Conservation (phyloP, 2,797 vertebrate species). For the Trachops cirrhosus region DNA sequence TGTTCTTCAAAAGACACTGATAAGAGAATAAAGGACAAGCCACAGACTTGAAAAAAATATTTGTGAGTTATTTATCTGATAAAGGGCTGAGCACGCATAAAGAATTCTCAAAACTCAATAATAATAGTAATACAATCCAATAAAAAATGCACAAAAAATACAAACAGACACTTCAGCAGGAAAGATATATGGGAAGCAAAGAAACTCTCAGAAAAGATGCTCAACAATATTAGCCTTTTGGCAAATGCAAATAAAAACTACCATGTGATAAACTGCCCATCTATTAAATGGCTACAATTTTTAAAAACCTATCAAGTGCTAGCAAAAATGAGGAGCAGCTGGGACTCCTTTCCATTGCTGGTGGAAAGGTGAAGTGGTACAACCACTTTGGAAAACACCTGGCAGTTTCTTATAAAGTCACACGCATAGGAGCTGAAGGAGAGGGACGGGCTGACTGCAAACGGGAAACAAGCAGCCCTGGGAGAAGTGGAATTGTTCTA, state of each 20-base stretch:
- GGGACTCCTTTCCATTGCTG: neutral
- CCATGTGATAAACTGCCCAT: neutral
- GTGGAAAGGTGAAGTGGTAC: neutral
- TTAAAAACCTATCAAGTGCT: neutral
- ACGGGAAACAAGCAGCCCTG: neutral
- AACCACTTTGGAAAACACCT: neutral
- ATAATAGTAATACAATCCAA: neutral
- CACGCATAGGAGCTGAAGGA: neutral
- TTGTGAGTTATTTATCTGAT: constrained; percentile 53
- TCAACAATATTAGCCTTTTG: neutral
- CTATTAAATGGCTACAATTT: neutral
- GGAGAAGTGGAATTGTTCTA: neutral
- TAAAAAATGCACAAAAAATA: constrained; percentile 28
- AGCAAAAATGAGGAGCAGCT: neutral
- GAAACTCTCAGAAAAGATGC: neutral
- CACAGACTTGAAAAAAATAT: constrained; percentile 11
- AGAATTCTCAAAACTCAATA: neutral
- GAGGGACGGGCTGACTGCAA: neutral
- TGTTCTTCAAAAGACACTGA: constrained; percentile 50
- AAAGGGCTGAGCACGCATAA: neutral
- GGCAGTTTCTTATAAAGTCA: neutral
- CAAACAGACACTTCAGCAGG: neutral
- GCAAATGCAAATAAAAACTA: constrained; percentile 30
- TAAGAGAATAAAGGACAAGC: constrained; percentile 38
- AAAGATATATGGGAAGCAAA: neutral